A percentile compares a stretch with the other conserved stretches of the same genome.
phyloP scores from a whole-genome alignment of 1,140 invertebrate species.

The Drosophila melanica region DNA sequence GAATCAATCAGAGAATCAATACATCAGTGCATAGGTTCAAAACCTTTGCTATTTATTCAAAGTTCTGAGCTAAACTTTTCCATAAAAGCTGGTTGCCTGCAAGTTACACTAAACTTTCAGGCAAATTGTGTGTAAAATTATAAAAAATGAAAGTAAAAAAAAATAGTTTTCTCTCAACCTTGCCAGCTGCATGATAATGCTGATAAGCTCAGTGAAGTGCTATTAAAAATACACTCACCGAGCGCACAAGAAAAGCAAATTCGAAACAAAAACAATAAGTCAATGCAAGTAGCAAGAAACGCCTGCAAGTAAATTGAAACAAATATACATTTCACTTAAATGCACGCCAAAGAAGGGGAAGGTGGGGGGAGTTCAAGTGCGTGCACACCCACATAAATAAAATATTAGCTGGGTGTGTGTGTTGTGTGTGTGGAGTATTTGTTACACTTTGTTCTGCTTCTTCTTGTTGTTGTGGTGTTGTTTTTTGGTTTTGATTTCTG shows the following conservation, averaged over 20 bases:
- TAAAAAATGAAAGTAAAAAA: not conserved
- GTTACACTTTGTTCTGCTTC: conserved; percentile 27
- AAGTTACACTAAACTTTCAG: no score
- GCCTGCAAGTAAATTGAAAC: conserved; percentile 48
- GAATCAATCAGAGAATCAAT: no score
- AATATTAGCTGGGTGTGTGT: conserved; percentile 29
- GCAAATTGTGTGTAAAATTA: not conserved
- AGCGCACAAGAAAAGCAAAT: conserved; percentile 20
- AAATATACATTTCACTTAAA: conserved; percentile 49
- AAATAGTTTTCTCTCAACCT: not conserved
- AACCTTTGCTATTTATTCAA: no score
- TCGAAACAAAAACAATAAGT: conserved; percentile 42
- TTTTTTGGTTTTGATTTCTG: conserved; percentile 23
- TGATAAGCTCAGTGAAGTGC: conserved; percentile 10
- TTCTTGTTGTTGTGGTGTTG: conserved; percentile 19
- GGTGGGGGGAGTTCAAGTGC: conserved; percentile 7
- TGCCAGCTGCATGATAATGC: not conserved
- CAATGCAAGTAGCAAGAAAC: conserved; percentile 36
- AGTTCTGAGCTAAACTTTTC: no score
- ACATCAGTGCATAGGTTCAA: no score
- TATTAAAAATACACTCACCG: conserved; percentile 24
- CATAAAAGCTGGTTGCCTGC: no score
- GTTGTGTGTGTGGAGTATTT: conserved; percentile 10
- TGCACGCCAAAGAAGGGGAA: conserved; percentile 12
- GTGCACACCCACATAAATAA: conserved; percentile 45